Conservation (phyloP, 2,888 invertebrate genomes). For the Sminthurides aquaticus region DNA sequence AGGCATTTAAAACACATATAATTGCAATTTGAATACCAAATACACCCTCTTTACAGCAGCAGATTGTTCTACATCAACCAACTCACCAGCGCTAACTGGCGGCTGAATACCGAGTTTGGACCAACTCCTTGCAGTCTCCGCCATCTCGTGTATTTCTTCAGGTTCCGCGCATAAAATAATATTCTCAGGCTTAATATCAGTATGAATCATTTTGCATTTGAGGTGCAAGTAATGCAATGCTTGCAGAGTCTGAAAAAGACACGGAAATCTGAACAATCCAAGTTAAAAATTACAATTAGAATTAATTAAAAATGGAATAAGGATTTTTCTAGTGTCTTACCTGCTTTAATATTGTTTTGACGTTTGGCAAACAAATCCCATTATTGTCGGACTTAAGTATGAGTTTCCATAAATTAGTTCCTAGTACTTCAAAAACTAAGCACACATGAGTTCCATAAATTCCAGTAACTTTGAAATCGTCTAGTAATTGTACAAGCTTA, state of each 20-base stretch:
- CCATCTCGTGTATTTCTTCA: background rate
- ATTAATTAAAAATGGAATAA: too few relatives aligned
- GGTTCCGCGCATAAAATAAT: conserved; percentile 46
- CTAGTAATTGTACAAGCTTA: conserved; percentile 67
- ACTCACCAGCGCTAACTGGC: conserved; percentile 1
- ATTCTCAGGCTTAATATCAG: conserved; percentile 57
- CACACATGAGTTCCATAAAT: conserved; percentile 75
- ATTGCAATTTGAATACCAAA: too few relatives aligned
- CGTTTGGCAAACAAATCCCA: conserved; percentile 66
- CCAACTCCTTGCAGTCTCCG: background rate
- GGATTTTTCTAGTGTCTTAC: conserved; percentile 42
- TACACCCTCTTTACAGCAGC: too few relatives aligned
- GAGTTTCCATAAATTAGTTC: conserved; percentile 70
- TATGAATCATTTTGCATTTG: conserved; percentile 59
- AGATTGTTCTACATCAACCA: too few relatives aligned
- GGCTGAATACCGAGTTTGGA: background rate
- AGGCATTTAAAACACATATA: too few relatives aligned
- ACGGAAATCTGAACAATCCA: too few relatives aligned
- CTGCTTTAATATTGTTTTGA: conserved; percentile 67
- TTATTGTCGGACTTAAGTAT: conserved; percentile 72
- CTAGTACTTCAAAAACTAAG: conserved; percentile 74
- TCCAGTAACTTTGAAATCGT: conserved; percentile 70
- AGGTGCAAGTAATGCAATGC: conserved; percentile 70
- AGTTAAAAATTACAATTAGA: too few relatives aligned
- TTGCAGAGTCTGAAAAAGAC: conserved; percentile 48